Conservation (phyloP, 2,888 invertebrate species). For the Chloroclystis v-ata region DNA sequence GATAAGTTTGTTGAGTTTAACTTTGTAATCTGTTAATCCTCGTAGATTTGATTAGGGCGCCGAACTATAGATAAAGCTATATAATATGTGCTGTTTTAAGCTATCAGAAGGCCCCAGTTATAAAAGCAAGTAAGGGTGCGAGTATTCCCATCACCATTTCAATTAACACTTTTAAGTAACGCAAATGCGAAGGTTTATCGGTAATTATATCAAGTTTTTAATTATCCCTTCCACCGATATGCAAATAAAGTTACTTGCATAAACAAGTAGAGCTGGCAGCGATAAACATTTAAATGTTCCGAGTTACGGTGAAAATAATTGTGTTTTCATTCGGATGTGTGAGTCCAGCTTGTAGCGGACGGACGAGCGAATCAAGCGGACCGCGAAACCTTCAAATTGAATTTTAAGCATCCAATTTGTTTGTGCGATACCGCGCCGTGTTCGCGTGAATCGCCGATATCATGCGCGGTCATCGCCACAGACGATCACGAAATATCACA, state of each 20-base stretch:
- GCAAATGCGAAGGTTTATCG: slow-evolving; percentile 13
- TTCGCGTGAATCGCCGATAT: slow-evolving; percentile 41
- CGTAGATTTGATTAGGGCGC: too few species aligned
- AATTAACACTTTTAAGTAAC: slow-evolving; percentile 15
- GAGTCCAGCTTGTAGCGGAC: slow-evolving; percentile 66
- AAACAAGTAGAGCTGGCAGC: slow-evolving; percentile 25
- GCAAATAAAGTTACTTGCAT: slow-evolving; percentile 36
- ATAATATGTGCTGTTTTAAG: neutral
- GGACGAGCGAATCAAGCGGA: slow-evolving; percentile 70
- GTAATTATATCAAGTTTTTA: slow-evolving; percentile 28
- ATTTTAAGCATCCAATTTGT: slow-evolving; percentile 78
- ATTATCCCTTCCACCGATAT: slow-evolving; percentile 31
- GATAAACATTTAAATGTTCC: slow-evolving; percentile 51
- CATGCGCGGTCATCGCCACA: slow-evolving; percentile 37
- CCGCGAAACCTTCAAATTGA: slow-evolving; percentile 78
- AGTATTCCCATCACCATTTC: neutral
- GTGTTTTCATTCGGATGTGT: slow-evolving; percentile 62
- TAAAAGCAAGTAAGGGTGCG: too few species aligned
- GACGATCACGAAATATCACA: too few species aligned
- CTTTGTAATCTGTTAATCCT: too few species aligned
- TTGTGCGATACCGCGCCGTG: slow-evolving; percentile 56
- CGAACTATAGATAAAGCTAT: neutral
- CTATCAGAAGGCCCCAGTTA: neutral
- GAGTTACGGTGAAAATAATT: slow-evolving; percentile 63
- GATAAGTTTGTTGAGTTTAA: too few species aligned